Conservation (phyloP, 37 sponge, comb jelly and placozoan genomes). For the Ephydatia muelleri region DNA sequence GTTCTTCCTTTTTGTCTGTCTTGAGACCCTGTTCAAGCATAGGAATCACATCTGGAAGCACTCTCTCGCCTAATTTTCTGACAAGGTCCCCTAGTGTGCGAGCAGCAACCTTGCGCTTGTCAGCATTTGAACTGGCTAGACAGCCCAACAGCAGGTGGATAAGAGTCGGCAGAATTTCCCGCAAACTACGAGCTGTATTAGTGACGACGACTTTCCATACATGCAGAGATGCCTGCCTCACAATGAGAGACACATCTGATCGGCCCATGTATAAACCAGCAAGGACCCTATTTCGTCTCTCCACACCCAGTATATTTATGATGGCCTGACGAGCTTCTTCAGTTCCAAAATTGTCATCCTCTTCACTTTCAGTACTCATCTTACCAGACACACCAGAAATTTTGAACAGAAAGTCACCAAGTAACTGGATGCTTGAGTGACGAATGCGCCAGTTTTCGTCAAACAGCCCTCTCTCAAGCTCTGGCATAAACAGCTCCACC, state of each 20-base stretch:
- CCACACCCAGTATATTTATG: conserved; percentile 70
- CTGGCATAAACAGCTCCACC: conserved; percentile 88
- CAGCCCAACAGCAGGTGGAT: conserved; percentile 78
- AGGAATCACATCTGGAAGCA: conserved; percentile 95
- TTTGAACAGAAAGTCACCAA: conserved; percentile 95
- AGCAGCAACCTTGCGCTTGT: conserved; percentile 92
- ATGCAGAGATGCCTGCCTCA: conserved; percentile 94
- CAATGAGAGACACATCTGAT: conserved; percentile 93
- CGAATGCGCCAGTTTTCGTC: conserved; percentile 98
- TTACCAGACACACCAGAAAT: conserved; percentile 95
- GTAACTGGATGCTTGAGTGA: conserved; percentile 84
- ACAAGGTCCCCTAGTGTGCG: conserved; percentile 94
- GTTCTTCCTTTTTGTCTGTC: conserved; percentile 49
- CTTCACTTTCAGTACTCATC: conserved; percentile 94
- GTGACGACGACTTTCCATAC: conserved; percentile 99
- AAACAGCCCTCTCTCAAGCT: conserved; percentile 81
- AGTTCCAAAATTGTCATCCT: conserved; percentile 98
- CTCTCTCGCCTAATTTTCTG: conserved; percentile 92
- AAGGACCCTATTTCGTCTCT: conserved; percentile 86
- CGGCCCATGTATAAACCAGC: conserved; percentile 99
- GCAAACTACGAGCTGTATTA: conserved; percentile 89
- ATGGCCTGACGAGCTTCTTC: conserved; percentile 79
- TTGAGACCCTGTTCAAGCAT: conserved; percentile 85
- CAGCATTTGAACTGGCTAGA: conserved; percentile 78
- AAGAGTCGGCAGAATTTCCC: conserved; percentile 95